Conservation (phyloP, 2,888 invertebrate genomes). For the Protophormia terraenovae region DNA sequence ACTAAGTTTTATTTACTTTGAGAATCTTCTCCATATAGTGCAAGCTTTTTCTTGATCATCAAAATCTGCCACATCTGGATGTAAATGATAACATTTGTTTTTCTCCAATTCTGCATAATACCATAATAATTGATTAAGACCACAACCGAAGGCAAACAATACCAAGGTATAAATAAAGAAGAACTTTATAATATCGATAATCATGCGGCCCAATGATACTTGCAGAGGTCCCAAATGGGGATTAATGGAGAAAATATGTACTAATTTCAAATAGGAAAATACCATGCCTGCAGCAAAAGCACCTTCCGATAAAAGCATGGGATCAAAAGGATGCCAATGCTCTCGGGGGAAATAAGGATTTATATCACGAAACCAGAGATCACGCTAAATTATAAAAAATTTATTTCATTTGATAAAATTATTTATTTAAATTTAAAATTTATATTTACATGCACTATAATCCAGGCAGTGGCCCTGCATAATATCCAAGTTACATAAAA, state of each 20-base stretch:
- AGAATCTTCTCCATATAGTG: conserved; percentile 92
- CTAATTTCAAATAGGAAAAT: conserved; percentile 96
- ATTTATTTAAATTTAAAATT: not conserved
- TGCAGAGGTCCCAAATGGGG: conserved; percentile 96
- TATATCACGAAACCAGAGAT: conserved; percentile 85
- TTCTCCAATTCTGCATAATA: conserved; percentile 95
- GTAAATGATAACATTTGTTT: conserved; percentile 90
- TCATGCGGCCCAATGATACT: conserved; percentile 96
- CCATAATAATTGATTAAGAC: conserved; percentile 95
- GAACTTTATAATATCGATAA: conserved; percentile 96
- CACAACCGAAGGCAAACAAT: conserved; percentile 97
- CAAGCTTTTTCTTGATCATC: conserved; percentile 92
- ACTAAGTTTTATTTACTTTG: conserved; percentile 84
- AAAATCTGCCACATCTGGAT: conserved; percentile 89
- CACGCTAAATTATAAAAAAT: conserved; percentile 82
- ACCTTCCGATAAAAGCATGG: conserved; percentile 94
- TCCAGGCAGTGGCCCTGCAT: conserved; percentile 93
- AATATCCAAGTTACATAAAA: conserved; percentile 97
- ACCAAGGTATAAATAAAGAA: conserved; percentile 97
- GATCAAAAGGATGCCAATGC: conserved; percentile 97
- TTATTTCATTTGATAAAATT: not conserved
- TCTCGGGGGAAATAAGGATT: conserved; percentile 94
- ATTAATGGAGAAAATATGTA: conserved; percentile 98
- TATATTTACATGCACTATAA: conserved; percentile 90
- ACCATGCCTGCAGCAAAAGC: conserved; percentile 99